Conservation (phyloP, 1,140 invertebrate genomes). For the Cryptotermes secundus region DNA sequence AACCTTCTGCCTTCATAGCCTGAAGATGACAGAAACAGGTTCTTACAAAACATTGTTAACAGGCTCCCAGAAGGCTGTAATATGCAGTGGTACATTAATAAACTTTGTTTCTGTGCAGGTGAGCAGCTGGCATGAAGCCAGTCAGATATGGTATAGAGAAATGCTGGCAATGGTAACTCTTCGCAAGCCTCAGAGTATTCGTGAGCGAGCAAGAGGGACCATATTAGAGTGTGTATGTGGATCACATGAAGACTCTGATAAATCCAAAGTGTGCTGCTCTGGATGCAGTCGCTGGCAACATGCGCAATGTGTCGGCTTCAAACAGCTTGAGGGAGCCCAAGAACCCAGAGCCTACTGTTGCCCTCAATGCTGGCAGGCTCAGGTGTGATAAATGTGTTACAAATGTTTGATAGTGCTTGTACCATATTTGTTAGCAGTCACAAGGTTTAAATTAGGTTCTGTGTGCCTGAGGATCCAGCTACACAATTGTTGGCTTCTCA, state of each 20-base stretch:
- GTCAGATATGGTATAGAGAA: slow-evolving; percentile 13
- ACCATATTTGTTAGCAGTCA: not conserved
- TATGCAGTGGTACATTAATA: not conserved
- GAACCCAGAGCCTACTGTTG: slow-evolving; percentile 54
- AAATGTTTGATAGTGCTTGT: not conserved
- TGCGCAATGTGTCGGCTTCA: slow-evolving; percentile 57
- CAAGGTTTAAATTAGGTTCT: not conserved
- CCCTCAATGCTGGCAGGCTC: slow-evolving; percentile 62
- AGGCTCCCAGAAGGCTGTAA: too few species aligned
- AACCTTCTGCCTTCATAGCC: too few species aligned
- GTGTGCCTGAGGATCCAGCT: too few species aligned
- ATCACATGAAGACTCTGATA: not conserved
- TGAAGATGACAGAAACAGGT: too few species aligned
- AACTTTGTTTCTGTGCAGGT: not conserved
- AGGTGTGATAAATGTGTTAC: slow-evolving; percentile 40
- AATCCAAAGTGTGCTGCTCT: slow-evolving; percentile 48
- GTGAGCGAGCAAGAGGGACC: not conserved
- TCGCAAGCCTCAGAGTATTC: not conserved
- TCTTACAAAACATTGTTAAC: too few species aligned
- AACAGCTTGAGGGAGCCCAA: slow-evolving; percentile 45
- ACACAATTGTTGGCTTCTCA: too few species aligned
- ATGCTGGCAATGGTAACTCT: not conserved
- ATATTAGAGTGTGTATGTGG: slow-evolving; percentile 24
- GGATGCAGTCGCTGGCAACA: slow-evolving; percentile 62
- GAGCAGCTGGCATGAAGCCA: not conserved